These are phyloP conservation scores for Scomber colias DNA, from an alignment of 2,113 vertebrate genomes.

Conservation along the genomic window DNA sequence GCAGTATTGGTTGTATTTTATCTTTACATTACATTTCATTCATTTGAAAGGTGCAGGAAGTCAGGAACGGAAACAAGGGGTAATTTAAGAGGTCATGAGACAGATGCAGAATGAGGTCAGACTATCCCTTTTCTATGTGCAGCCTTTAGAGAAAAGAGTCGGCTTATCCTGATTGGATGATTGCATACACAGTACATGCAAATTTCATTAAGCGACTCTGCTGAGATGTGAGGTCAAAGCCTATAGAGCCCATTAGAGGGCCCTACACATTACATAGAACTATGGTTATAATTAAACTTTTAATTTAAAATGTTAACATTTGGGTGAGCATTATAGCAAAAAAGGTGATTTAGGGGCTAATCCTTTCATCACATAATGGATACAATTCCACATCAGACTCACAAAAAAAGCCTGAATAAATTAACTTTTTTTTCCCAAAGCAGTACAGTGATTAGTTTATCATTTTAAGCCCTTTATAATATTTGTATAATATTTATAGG, in stretches of 20 bases:
- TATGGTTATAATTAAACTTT: slow-evolving; percentile 9
- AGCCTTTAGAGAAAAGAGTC: slow-evolving; percentile 2
- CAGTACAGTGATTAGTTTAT: slow-evolving; percentile 34
- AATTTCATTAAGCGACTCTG: slow-evolving; percentile 21
- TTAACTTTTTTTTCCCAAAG: slow-evolving; percentile 9
- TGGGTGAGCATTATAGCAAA: not conserved
- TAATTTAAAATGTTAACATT: not conserved
- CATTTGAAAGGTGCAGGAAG: no score
- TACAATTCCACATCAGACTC: slow-evolving; percentile 29
- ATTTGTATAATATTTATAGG: slow-evolving; percentile 4
- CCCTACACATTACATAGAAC: slow-evolving; percentile 12
- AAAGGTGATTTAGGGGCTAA: slow-evolving; percentile 6
- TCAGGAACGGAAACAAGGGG: not conserved
- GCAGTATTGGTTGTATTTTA: no score
- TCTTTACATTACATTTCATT: no score
- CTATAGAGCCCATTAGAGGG: slow-evolving; percentile 4
- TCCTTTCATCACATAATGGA: slow-evolving; percentile 27
- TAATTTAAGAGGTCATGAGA: not conserved
- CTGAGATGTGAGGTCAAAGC: slow-evolving; percentile 21
- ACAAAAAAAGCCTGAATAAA: slow-evolving; percentile 21
- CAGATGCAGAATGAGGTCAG: slow-evolving; percentile 19
- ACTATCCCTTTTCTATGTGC: not conserved
- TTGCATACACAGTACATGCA: slow-evolving; percentile 20
- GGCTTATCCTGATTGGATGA: not conserved
- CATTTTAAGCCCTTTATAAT: slow-evolving; percentile 15